Percentiles rank a stretch among this genome's conserved stretches.
Evolutionary conservation across 2,113 vertebrate species (phyloP).

Genomic region (Naja naja): DNA sequence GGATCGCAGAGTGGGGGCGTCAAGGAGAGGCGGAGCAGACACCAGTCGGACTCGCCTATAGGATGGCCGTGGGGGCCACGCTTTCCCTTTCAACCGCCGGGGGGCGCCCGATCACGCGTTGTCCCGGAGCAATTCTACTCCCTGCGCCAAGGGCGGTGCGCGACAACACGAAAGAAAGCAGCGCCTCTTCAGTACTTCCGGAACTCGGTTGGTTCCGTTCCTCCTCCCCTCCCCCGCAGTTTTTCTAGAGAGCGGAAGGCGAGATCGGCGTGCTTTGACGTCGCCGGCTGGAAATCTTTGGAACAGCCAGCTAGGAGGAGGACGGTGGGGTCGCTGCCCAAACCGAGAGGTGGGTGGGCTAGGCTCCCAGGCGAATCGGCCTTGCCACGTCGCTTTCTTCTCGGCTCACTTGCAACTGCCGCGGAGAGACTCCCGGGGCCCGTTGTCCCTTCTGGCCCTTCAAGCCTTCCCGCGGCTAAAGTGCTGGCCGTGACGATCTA

Average conservation of each 20-base stretch:
- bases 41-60: background rate
- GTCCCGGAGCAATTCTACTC: background rate
- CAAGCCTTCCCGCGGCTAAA: background rate
- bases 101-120: background rate
- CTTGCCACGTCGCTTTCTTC: background rate
- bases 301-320: background rate
- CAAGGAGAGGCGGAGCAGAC: background rate
- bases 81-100: background rate
- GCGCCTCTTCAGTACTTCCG: background rate
- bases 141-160: background rate
- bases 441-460: background rate
- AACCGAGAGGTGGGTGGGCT: background rate
- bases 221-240: background rate
- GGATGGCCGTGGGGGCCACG: background rate
- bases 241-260: background rate
- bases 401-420: background rate
- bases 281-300: background rate
- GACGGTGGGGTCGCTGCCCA: background rate
- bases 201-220: background rate
- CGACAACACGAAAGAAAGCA: background rate
- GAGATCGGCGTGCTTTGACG: background rate
- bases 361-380: background rate
- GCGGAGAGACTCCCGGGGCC: background rate
- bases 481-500: background rate
- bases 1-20: background rate